A percentile compares a stretch with the other conserved stretches of the same genome.
Conservation (phyloP, 2,113 vertebrate species). For the Strix uralensis region DNA sequence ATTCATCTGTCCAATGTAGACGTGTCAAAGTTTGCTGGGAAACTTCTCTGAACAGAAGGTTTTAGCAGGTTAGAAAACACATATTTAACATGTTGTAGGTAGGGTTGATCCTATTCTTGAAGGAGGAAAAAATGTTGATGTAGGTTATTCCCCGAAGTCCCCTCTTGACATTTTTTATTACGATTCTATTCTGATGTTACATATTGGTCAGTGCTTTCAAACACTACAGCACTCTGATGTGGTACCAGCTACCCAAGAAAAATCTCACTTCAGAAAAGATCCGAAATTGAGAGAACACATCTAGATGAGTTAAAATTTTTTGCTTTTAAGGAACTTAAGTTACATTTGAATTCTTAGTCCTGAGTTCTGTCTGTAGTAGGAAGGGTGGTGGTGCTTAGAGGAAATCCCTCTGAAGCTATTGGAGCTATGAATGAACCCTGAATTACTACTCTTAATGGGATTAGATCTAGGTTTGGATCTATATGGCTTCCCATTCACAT, state of each 20-base stretch:
- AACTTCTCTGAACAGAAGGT: background rate
- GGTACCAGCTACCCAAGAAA: background rate
- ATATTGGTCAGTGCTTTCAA: background rate
- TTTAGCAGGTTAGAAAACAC: background rate
- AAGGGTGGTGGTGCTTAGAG: background rate
- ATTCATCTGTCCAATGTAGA: background rate
- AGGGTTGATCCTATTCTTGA: background rate
- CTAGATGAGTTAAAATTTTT: background rate
- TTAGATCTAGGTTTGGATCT: background rate
- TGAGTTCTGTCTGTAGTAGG: background rate
- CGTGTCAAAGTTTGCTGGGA: background rate
- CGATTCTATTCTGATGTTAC: background rate
- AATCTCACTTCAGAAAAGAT: background rate
- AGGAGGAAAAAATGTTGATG: background rate
- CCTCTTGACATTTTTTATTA: background rate
- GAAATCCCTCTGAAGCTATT: background rate
- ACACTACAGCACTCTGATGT: background rate
- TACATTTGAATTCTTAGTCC: background rate
- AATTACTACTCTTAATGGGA: background rate
- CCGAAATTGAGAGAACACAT: background rate
- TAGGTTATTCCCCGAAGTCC: background rate
- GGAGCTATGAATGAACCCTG: background rate
- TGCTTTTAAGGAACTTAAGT: background rate
- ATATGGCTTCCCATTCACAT: background rate
- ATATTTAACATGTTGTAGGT: rapidly evolving